Evolutionary conservation across 92 coral and sea anemone genomes (phyloP), one percentile per base, ranked within the genome.

Genomic region (Palythoa grandiflora): DNA sequence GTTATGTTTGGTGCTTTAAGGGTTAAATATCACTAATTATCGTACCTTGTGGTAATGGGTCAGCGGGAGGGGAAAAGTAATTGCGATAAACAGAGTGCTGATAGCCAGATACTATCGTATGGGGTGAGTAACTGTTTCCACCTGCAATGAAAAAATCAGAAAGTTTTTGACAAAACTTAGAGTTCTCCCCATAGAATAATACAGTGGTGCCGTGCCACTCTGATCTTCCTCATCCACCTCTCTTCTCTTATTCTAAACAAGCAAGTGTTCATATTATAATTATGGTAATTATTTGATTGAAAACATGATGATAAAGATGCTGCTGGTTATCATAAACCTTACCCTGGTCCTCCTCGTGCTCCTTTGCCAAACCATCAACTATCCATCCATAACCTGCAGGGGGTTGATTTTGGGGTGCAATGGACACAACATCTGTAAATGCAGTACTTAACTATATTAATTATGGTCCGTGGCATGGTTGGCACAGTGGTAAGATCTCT

Each of bases 11-110:
- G 28, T 28, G 28, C 28, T 28, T 28, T 28, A 28, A 28, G 28
- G 28, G 60, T 54, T 15, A 7, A 10, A 47, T 38, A 47, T 17
- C 6, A 52, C 19, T 47, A 28, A 28, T 28, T 28, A 28, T 28
- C 28, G n/a, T 77, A 81, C 86, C 86, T 81, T 81, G 86, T 6
- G 86, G 86, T 10, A 47, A 3, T 14, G 63, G 86, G 8, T 81
- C 86, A 2, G 75, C 75, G 1, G 86, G 75, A n/a, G 86, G 75
- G 9, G 86, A 81, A 81, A 81, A 81, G 60, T 81, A 81, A 20
- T 39, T 65, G 38, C 48, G 75, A 53, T 81, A 81, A 61, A 81
- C 47, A 47, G 86, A 65, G 50, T 81, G 86, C n/a, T 81, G 86
- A 13, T 39, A 81, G 4, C 86, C 86, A 19, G 86, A 81, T n/a